Percentiles rank a stretch among this genome's conserved stretches.
These are phyloP conservation scores for Caenorhabditis auriculariae DNA, from an alignment of 2,888 invertebrate genomes.

Conservation along the genomic window DNA sequence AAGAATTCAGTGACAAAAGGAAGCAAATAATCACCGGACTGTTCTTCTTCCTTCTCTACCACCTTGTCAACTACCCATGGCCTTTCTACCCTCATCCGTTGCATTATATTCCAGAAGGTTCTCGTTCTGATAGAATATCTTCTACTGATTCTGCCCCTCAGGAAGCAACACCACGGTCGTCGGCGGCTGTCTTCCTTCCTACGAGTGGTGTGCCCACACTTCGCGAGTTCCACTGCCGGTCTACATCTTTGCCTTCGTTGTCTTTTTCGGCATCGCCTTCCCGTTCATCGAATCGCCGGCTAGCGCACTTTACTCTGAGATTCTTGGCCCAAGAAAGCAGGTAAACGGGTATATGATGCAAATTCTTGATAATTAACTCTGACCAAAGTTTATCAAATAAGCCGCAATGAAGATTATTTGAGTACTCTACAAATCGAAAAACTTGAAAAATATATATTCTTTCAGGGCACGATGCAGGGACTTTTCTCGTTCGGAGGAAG, in stretches of 20 bases:
- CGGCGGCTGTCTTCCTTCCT: slow-evolving; percentile 28
- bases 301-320: slow-evolving; percentile 35
- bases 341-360: not conserved
- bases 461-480: slow-evolving; percentile 46
- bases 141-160: not conserved
- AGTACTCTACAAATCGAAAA: too few relatives aligned
- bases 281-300: slow-evolving; percentile 40
- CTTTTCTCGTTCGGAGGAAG: slow-evolving; percentile 40
- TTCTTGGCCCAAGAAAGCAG: slow-evolving; percentile 36
- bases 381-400: not conserved
- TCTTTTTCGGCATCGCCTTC: slow-evolving; percentile 39
- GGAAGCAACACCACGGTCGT: slow-evolving; percentile 27
- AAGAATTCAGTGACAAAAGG: slow-evolving; percentile 31
- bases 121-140: slow-evolving; percentile 1
- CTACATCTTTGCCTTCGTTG: slow-evolving; percentile 30
- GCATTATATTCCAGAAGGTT: slow-evolving; percentile 27
- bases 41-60: slow-evolving; percentile 30
- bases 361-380: not conserved
- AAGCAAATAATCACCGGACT: slow-evolving; percentile 37
- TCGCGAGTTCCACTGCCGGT: slow-evolving; percentile 29
- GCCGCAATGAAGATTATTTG: not conserved
- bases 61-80: slow-evolving; percentile 41
- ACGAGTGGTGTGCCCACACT: slow-evolving; percentile 32
- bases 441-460: not conserved
- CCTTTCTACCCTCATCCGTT: slow-evolving; percentile 39